Evolutionary conservation across 2,888 invertebrate species (phyloP), one percentile per base, ranked within the genome.

Genomic region (Noctua janthina): DNA sequence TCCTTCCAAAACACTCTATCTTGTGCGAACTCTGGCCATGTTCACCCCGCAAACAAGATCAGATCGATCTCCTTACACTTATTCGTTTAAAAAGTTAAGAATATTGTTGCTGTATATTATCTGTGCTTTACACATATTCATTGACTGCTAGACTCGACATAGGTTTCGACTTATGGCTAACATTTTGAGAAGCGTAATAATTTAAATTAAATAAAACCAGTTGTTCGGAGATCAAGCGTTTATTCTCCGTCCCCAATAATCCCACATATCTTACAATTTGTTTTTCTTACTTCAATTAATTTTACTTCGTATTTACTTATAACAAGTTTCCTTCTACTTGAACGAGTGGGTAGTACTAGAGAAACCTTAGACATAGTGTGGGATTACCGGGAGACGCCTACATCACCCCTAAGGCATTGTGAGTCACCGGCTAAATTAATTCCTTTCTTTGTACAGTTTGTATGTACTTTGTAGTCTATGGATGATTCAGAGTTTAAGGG

Each of bases 301-400:
- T 46, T 39, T 1, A 51, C 13, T 74, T 70, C 17, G 6, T 35
- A 11, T 78, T 78, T 71, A 69, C 8, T 79, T 83, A 54, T 4
- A 20, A 67, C 68, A 64, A 35, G 46, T 56, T 71, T 35, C 66
- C 70, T 54, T 39, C 54, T 49, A 54, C 64, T 72, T 74, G 64
- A 73, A 77, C 51, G 59, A 73, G 51, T 71, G 70, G 39, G 39
- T 23, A 54, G 7, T 17, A 64, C 17, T 49, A 84, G 29, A 51
- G 87, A 85, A 84, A 83, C 87, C 87, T 86, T 87, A 87, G 78
- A 76, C 78, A 56, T 77, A 64, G 49, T 72, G 70, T 69, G 84
- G 92, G 89, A 89, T 91, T 90, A 90, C 89, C 89, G 85, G 84
- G 82, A 90, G 88, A 87, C 90, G 85, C 62, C 85, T 70, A 81